Conservation (phyloP, 2,113 vertebrate species). For the Cochlearius cochlearius region DNA sequence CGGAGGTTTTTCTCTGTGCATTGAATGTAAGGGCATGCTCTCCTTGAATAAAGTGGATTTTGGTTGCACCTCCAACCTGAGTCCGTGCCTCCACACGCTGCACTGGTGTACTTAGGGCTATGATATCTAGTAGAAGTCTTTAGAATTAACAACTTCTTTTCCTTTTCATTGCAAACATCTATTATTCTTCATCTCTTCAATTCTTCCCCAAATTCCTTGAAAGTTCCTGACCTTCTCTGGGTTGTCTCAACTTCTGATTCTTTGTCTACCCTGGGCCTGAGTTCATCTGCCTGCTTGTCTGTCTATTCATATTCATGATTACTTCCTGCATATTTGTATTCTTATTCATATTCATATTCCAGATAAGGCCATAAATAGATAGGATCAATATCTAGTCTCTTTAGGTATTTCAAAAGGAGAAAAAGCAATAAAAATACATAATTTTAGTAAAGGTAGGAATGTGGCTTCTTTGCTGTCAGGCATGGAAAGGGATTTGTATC, state of each 20-base stretch:
- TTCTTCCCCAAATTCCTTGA: not conserved
- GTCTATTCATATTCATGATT: not conserved
- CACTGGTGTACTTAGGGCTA: not conserved
- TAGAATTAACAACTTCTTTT: not conserved
- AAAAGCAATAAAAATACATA: not conserved
- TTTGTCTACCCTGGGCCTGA: not conserved
- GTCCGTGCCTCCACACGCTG: no score
- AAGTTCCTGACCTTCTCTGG: not conserved
- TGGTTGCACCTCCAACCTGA: no score
- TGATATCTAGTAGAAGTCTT: not conserved
- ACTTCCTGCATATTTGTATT: not conserved
- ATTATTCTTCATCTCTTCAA: not conserved
- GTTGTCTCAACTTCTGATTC: not conserved
- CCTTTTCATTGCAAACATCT: not conserved
- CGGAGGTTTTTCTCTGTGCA: no score
- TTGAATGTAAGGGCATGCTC: no score
- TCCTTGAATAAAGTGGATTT: no score
- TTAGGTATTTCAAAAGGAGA: not conserved
- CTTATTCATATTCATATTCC: not conserved
- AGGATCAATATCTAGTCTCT: not conserved
- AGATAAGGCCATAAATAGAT: not conserved
- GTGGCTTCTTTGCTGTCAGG: not conserved
- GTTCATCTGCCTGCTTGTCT: not conserved
- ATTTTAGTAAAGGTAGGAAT: not conserved
- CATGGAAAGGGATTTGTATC: not conserved